Base-by-base conservation (phyloP, 2,888 invertebrate genomes). In the Meteorus cinctellus region DNA sequence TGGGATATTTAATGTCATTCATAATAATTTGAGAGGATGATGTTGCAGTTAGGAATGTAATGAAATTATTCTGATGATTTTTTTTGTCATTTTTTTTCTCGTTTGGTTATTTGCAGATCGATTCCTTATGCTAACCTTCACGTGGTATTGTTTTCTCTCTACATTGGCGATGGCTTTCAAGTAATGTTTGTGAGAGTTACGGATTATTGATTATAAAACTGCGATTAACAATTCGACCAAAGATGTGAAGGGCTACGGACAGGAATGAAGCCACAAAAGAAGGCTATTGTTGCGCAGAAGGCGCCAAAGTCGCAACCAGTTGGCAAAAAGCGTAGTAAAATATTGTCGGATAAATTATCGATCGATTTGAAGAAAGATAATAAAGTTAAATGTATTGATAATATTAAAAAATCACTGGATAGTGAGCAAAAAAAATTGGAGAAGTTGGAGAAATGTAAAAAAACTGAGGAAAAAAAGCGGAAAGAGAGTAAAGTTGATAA, bases 191-290 rank as follows among this genome's bases (percentile, higher is more conserved):
- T 14, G 36, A 8, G 19, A n/a, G 6, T 63, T 63, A 45, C 51
- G 29, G 19, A 41, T 34, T 34, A 51, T 51, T 27, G 29, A 36
- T 29, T 34, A 55, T 67, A 29, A 69, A 65, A 16, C 16, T 19
- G 73, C 60, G 36, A 70, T 45, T 72, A 45, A 69, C 34, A 78
- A 77, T 77, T 77, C 27, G 29, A 78, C 69, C 78, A 81, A 88
- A 88, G 82, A 89, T 88, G 89, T 88, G 86, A 89, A 86, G 69
- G 76, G 72, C 27, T 34, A 34, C 19, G 67, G 66, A 72, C 34
- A 80, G 85, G 83, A 84, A 89, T 89, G 89, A 89, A 89, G 88
- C 88, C 89, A 83, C 89, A 89, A 84, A 89, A 89, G 83, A 89
- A 89, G 89, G 87, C 87, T 80, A 82, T 84, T 75, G 85, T 86